Evolutionary conservation across 2,797 vertebrate genomes (phyloP), one percentile per base, ranked within the genome.

Genomic region (Pipistrellus pipistrellus): DNA sequence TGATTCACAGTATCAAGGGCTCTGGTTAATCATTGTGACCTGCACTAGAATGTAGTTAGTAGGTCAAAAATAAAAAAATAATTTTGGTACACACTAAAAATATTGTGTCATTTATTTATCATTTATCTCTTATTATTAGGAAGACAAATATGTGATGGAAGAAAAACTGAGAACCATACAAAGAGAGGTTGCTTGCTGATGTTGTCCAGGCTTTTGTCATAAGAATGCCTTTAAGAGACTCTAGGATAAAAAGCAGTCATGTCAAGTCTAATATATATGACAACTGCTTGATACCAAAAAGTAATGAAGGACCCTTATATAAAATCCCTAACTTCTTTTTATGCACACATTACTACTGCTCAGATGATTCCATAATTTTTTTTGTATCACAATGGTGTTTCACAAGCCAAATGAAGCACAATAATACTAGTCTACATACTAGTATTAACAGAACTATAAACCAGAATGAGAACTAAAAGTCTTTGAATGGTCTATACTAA

Each of bases 381-480:
- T 93, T 84, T 82, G n/a, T 35, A 9, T 35, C 8, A 82, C 38
- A 81, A 46, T 68, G 0, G 11, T 88, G 13, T 57, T 91, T 81
- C 86, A 44, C 30, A 41, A 86, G 10, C 14, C 30, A 53, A 35
- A 3, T 41, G 48, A 64, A 86, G 66, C 32, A 59, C 27, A 80
- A 5, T 25, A 85, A 35, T 87, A 30, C 83, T 81, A 83, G 46
- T 90, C 10, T 2, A 59, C 8, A 30, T 57, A 27, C 17, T 48
- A 32, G 32, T 41, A 64, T 48, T 88, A 64, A 62, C 20, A 89
- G 57, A 69, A 72, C 12, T 80, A 57, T 20, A 84, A 88, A n/a
- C 7, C 87, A 81, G 12, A 30, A 80, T 88, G n/a, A 95, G 23
- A 90, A 91, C 6, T 46, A 90, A 85, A 68, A 82, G 11, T 66